phyloP scores from a whole-genome alignment of 2,797 vertebrate species.

The Adrianichthys oophorus region DNA sequence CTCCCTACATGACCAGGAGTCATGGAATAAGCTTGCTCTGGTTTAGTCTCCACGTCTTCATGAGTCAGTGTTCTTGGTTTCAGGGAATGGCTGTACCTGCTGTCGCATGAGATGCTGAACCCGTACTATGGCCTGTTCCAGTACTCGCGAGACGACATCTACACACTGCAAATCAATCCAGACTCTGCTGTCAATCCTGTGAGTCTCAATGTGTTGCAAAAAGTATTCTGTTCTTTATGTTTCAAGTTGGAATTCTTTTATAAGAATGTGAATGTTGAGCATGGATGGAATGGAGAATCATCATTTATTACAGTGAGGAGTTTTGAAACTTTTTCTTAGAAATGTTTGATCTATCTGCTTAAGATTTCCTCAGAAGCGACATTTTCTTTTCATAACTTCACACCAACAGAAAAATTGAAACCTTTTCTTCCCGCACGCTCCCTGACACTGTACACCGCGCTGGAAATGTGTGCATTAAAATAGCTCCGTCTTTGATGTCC shows the following conservation, averaged over 20 bases:
- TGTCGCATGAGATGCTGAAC: constrained; percentile 98
- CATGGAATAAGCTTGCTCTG: neutral
- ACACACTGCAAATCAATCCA: constrained; percentile 96
- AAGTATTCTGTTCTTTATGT: neutral
- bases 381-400: neutral
- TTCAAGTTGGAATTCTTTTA: neutral
- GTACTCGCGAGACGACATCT: constrained; percentile 97
- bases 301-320: neutral
- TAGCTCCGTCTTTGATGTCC: neutral
- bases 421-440: neutral
- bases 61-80: neutral
- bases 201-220: constrained; percentile 34
- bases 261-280: no score
- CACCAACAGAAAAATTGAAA: no score
- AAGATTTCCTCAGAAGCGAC: neutral
- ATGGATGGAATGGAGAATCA: no score
- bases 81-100: constrained; percentile 96
- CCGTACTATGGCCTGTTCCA: constrained; percentile 98
- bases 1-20: constrained; percentile 2
- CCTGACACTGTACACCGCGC: neutral
- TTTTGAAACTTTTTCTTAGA: neutral
- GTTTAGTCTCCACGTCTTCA: neutral
- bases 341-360: neutral
- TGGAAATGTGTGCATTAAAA: neutral
- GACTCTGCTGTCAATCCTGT: constrained; percentile 98